phyloP scores from a whole-genome alignment of 2,797 vertebrate species.

The Adrianichthys oophorus region DNA sequence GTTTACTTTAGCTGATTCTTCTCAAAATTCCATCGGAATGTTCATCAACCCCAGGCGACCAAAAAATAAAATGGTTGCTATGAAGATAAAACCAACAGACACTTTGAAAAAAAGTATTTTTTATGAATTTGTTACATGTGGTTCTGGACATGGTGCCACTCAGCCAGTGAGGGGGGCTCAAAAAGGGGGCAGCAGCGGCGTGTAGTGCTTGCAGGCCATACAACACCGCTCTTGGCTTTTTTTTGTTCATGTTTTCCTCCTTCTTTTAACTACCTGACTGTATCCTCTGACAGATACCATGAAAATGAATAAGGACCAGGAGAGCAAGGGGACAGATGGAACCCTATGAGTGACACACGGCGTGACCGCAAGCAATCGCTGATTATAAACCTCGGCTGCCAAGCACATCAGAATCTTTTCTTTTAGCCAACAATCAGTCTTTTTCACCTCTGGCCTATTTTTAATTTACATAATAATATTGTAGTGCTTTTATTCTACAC shows the following conservation, averaged over 20 bases:
- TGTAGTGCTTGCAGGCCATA: no score
- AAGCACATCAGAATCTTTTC: constrained; percentile 6
- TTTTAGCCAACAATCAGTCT: constrained; percentile 15
- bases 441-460: constrained; percentile 22
- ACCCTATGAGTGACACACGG: constrained; percentile 38
- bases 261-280: constrained; percentile 38
- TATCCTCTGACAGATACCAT: constrained; percentile 42
- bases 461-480: constrained; percentile 32
- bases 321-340: constrained; percentile 46
- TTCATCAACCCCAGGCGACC: no score
- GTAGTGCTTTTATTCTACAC: constrained; percentile 22
- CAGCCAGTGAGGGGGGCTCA: no score
- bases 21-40: no score
- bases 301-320: constrained; percentile 28
- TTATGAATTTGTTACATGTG: no score
- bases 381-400: constrained; percentile 19
- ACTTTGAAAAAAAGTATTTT: no score
- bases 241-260: constrained; percentile 23
- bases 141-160: no score
- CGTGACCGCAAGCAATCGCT: constrained; percentile 15
- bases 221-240: no score
- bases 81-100: no score
- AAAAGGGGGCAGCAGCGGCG: no score
- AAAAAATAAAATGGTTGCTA: no score
- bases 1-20: no score